phyloP scores from a whole-genome alignment of 2,888 invertebrate species.

The Epinotia demarniana region DNA sequence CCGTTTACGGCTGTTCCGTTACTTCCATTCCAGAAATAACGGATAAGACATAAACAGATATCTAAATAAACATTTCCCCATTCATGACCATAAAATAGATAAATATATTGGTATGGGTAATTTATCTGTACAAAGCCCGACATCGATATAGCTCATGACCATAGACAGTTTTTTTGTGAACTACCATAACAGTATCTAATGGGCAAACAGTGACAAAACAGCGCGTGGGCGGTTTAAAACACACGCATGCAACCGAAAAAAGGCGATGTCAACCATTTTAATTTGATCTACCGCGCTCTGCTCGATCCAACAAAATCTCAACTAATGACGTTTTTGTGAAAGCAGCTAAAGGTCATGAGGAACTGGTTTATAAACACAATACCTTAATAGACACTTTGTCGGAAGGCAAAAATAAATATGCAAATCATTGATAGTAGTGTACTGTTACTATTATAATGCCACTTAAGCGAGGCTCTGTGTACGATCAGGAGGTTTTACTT shows the following conservation, averaged over 20 bases:
- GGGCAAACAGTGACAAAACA: conserved; percentile 58
- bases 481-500: not conserved
- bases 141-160: conserved; percentile 26
- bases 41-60: conserved; percentile 23
- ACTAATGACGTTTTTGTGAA: not conserved
- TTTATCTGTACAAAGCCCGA: conserved; percentile 24
- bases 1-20: conserved; percentile 21
- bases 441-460: not conserved
- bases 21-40: conserved; percentile 23
- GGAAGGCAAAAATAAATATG: conserved; percentile 28
- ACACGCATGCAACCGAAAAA: conserved; percentile 30
- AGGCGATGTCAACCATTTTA: not conserved
- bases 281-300: conserved; percentile 1
- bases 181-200: conserved; percentile 60
- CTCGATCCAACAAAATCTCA: not conserved
- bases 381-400: conserved; percentile 31
- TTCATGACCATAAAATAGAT: conserved; percentile 33
- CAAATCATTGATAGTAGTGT: conserved; percentile 25
- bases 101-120: conserved; percentile 24
- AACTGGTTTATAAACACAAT: conserved; percentile 23
- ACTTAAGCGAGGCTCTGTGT: conserved; percentile 17
- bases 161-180: conserved; percentile 48
- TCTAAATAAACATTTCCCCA: conserved; percentile 28
- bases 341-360: not conserved
- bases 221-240: conserved; percentile 56